These are phyloP conservation scores for Pandemis cinnamomeana DNA, from an alignment of 2,888 invertebrate species.

Conservation along the genomic window DNA sequence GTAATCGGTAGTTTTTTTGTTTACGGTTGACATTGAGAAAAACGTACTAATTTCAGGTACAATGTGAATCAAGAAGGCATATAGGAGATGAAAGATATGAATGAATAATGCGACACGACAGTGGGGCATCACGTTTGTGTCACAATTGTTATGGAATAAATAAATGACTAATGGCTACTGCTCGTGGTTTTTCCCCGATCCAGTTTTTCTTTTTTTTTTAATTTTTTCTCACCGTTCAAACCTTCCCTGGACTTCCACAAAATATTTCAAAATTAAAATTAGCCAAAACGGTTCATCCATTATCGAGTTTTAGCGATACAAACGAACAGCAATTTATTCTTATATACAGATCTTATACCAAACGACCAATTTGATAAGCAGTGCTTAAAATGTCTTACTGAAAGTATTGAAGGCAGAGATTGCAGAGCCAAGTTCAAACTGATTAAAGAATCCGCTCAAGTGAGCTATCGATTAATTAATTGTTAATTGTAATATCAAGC, in stretches of 20 bases:
- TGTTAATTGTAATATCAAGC: neutral
- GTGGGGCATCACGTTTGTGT: neutral
- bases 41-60: constrained; percentile 15
- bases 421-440: neutral
- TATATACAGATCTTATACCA: too few species aligned
- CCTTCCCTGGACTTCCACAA: too few species aligned
- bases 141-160: neutral
- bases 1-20: constrained; percentile 41
- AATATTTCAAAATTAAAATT: too few species aligned
- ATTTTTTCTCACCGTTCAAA: too few species aligned
- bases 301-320: too few species aligned
- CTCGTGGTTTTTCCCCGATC: too few species aligned
- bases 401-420: too few species aligned
- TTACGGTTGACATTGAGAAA: constrained; percentile 41
- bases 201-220: too few species aligned
- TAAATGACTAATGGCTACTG: too few species aligned
- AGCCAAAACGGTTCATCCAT: too few species aligned
- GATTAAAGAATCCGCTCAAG: neutral
- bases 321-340: too few species aligned
- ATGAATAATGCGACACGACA: neutral
- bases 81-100: constrained; percentile 3
- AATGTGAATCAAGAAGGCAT: constrained; percentile 30
- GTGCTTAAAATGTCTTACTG: neutral
- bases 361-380: neutral
- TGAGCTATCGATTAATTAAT: constrained; percentile 14